Base-by-base conservation (phyloP, 2,113 vertebrate species). In the Trichomycterus rosablanca region DNA sequence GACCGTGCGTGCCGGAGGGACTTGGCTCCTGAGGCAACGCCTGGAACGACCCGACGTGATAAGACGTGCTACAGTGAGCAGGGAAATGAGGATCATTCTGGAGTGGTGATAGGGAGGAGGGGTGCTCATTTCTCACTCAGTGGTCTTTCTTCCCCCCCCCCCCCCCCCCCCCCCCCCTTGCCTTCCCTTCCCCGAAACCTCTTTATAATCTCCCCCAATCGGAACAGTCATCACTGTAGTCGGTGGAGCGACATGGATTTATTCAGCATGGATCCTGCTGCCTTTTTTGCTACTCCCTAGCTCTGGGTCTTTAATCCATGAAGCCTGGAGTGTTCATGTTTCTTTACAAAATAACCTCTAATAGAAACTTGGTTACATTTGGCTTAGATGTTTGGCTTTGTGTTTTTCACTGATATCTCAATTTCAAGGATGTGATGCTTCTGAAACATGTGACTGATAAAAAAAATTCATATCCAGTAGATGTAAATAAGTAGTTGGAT, bases 41-140 rank as follows among this genome's bases (percentile, higher is more conserved):
- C 80, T 83, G 76, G 72, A 74, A 81, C 63, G 55, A 68, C 64
- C 49, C 71, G 80, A 79, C 76, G 72, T 82, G 76, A 82, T 77
- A 78, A 79, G 80, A 83, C 63, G 68, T 76, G 84, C 76, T 76
- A 81, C 76, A 81, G 77, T 66, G 79, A 84, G 81, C 79, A 79
- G 73, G 74, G 76, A 83, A 86, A 81, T 84, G 78, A 78, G 76
- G 78, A 84, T 82, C 74, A 78, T 74, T 77, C 35, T 5, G 5
- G 44, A 59, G 64, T 76, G 30, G 65, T 50, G 77, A 80, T 72
- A 71, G 77, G 58, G 66, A 55, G 61, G 40, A 66, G 52, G 51
- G 35, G 52, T 62, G 23, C 63, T 56, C 63, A 69, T 79, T 76
- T 79, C 73, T 80, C 74, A 72, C 57, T 70, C 44, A 58, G 55